phyloP scores from a whole-genome alignment of 2,888 invertebrate genomes.

The Carcina quercana region DNA sequence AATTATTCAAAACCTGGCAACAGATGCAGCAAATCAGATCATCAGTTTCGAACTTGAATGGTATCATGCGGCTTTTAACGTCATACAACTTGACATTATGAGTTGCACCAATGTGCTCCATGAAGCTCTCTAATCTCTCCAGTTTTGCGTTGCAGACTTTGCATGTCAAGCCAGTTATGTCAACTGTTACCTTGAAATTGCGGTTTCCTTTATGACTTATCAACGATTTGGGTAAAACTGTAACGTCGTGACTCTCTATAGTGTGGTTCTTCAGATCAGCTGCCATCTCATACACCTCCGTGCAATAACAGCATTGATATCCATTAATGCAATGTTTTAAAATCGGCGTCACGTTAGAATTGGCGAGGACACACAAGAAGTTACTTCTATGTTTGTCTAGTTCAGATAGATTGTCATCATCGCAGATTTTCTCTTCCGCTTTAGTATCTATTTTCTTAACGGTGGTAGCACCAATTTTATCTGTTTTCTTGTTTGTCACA shows the following conservation, averaged over 20 bases:
- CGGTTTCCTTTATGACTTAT: no score
- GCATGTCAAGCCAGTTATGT: slow-evolving; percentile 45
- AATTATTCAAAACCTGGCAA: slow-evolving; percentile 36
- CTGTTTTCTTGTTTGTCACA: no score
- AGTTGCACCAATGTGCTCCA: slow-evolving; percentile 37
- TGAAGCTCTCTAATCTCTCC: slow-evolving; percentile 31
- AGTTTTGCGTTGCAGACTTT: slow-evolving; percentile 39
- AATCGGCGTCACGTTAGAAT: slow-evolving; percentile 47
- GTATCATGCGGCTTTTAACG: slow-evolving; percentile 30
- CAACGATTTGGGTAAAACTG: no score
- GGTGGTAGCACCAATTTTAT: no score
- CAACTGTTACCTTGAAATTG: slow-evolving; percentile 54
- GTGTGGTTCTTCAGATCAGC: background rate
- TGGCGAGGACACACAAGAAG: slow-evolving; percentile 29
- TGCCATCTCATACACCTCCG: background rate
- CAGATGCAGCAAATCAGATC: slow-evolving; percentile 36
- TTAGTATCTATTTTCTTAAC: no score
- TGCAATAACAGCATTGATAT: slow-evolving; percentile 26
- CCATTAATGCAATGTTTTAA: slow-evolving; percentile 30
- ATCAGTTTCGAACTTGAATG: slow-evolving; percentile 28
- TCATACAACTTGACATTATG: slow-evolving; percentile 40
- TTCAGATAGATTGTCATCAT: background rate
- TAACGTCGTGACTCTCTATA: no score
- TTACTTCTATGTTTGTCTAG: slow-evolving; percentile 36
- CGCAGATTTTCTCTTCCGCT: no score